Evolutionary conservation across 1,140 invertebrate genomes (phyloP).

Genomic region (Lordiphosa collinella): DNA sequence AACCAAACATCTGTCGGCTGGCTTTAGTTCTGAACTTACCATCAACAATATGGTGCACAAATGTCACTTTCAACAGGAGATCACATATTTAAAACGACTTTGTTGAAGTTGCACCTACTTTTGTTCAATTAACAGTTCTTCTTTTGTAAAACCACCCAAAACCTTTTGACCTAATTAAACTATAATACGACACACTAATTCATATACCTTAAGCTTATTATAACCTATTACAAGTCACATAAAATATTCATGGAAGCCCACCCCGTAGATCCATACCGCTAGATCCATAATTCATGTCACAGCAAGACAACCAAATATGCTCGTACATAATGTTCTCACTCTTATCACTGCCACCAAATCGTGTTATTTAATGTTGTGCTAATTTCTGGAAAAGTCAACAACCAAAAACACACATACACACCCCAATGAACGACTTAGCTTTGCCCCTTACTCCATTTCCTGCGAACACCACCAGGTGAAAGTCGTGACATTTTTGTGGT

Average conservation of each 20-base stretch:
- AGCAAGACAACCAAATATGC: slow-evolving; percentile 33
- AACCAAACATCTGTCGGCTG: too few relatives aligned
- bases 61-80: too few relatives aligned
- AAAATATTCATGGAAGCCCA: slow-evolving; percentile 49
- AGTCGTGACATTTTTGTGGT: slow-evolving; percentile 68
- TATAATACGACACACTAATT: slow-evolving; percentile 30
- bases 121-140: too few relatives aligned
- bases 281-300: slow-evolving; percentile 71
- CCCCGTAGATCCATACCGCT: slow-evolving; percentile 23
- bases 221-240: slow-evolving; percentile 32
- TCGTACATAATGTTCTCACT: slow-evolving; percentile 1
- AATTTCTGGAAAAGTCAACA: slow-evolving; percentile 61
- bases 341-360: slow-evolving; percentile 66
- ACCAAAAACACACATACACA: slow-evolving; percentile 22
- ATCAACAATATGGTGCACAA: too few relatives aligned
- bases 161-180: slow-evolving; percentile 53
- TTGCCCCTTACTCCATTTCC: neutral
- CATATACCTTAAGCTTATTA: slow-evolving; percentile 40
- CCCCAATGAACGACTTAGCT: slow-evolving; percentile 5
- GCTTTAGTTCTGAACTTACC: too few relatives aligned
- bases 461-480: slow-evolving; percentile 35
- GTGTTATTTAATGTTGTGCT: slow-evolving; percentile 79
- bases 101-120: neutral
- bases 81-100: too few relatives aligned
- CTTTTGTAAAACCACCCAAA: neutral